A percentile compares a stretch with the other conserved stretches of the same genome.
Conservation (phyloP, 2,113 vertebrate genomes). For the Eolophus roseicapilla region DNA sequence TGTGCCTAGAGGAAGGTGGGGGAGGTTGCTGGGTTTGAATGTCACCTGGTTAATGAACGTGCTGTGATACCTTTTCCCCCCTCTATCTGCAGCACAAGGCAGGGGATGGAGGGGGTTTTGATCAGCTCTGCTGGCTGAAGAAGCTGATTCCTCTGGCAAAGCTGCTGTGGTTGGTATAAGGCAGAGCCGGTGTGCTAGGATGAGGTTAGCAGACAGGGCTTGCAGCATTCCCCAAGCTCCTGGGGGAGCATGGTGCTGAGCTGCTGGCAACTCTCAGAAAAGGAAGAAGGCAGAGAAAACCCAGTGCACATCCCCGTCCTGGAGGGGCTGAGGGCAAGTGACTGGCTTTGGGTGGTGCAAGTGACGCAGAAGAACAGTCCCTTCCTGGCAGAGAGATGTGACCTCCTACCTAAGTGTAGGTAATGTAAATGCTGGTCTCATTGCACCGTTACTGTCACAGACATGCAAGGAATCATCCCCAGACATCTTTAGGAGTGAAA, state of each 20-base stretch:
- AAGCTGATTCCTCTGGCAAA: neutral
- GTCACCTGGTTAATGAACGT: neutral
- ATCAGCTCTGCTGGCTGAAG: neutral
- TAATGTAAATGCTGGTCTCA: neutral
- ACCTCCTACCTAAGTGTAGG: rapidly evolving
- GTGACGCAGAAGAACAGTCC: rapidly evolving
- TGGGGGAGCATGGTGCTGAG: neutral
- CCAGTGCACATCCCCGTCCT: rapidly evolving
- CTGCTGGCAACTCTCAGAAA: neutral
- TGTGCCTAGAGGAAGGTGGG: neutral
- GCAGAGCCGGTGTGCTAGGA: neutral
- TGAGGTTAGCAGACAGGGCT: neutral
- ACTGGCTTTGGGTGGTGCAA: neutral
- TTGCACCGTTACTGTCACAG: no score
- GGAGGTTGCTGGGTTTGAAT: neutral
- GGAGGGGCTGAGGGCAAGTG: neutral
- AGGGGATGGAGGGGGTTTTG: neutral
- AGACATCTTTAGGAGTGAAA: neutral
- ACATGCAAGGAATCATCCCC: rapidly evolving
- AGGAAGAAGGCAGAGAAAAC: neutral
- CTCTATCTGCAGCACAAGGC: neutral
- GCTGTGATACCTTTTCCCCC: neutral
- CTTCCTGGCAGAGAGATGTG: neutral
- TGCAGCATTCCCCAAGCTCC: neutral
- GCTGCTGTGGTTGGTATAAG: neutral